Evolutionary conservation across 2,797 vertebrate genomes (phyloP), one percentile per base, ranked within the genome.

Genomic region (Pangasius macronema): DNA sequence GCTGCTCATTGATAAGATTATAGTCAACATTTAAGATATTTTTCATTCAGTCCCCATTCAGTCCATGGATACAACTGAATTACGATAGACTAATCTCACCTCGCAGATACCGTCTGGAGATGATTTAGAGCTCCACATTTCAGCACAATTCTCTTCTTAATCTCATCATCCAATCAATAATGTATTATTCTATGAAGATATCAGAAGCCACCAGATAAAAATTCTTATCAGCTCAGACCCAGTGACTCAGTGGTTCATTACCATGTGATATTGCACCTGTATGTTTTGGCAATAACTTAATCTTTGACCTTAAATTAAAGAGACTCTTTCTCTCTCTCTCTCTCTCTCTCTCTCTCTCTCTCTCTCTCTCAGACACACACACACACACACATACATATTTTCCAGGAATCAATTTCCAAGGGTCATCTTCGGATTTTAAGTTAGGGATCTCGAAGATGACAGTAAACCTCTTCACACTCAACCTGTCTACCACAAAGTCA

Each of bases 321-420:
- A 85, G 39, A 87, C 80, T 73, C 72, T 81, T 49, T 46, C 76
- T 86, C 39, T 83, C 80, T 82, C 39, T 30, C 39, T 63, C 39
- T 42, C 61, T 49, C 61, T 87, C 18, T 80, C 70, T 76, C 63
- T 53, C 65, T 72, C 51, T 75, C 33, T 73, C 46, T 85, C 75
- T 85, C 68, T 84, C 82, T 30, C 77, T 86, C 22, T 63, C 49
- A 49, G 18, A 55, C 27, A 76, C 73, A 84, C 67, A 82, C 79
- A 0, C 51, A 9, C 51, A 33, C 8, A 33, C 30, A 22, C 33
- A 39, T 63, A 59, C 65, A 61, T 33, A 67, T 57, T 87, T 83
- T 86, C 46, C n/a, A 65, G 27, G 77, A 91, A 89, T 88, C 65
- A 27, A 88, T 89, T 91, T 88, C 79, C 73, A 85, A 86, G 27